These are phyloP conservation scores for Hylaea fasciaria DNA, from an alignment of 2,888 invertebrate species.

Conservation along the genomic window DNA sequence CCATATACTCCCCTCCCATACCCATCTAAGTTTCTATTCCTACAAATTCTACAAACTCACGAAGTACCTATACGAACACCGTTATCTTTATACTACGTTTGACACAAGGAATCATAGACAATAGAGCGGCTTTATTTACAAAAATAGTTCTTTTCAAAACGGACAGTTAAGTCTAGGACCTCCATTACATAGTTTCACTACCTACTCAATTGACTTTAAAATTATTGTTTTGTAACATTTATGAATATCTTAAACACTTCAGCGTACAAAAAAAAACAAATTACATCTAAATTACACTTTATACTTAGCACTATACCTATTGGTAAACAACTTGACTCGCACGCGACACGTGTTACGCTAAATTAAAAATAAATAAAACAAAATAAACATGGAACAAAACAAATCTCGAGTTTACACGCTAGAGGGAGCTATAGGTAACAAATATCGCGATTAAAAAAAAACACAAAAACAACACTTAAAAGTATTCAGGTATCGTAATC, in stretches of 20 bases:
- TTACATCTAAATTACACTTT: constrained; percentile 37
- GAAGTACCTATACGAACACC: not conserved
- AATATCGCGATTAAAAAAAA: constrained; percentile 53
- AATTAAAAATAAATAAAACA: constrained; percentile 34
- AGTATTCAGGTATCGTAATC: constrained; percentile 82
- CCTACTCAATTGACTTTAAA: constrained; percentile 28
- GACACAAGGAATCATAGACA: constrained; percentile 11
- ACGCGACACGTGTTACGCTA: constrained; percentile 56
- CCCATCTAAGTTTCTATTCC: constrained; percentile 1
- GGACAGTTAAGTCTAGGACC: constrained; percentile 7
- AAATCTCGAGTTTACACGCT: constrained; percentile 45
- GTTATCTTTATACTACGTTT: constrained; percentile 3
- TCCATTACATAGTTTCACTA: constrained; percentile 20
- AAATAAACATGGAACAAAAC: constrained; percentile 30
- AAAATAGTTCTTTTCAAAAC: constrained; percentile 4
- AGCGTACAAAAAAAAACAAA: constrained; percentile 44
- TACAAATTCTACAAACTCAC: too few relatives aligned
- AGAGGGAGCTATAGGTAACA: constrained; percentile 44
- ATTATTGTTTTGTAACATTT: constrained; percentile 40
- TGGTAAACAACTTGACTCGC: constrained; percentile 66
- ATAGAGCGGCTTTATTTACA: constrained; percentile 13
- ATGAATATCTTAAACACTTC: constrained; percentile 45
- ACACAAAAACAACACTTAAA: constrained; percentile 53
- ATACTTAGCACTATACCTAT: constrained; percentile 45
- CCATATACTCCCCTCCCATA: too few relatives aligned